phyloP scores from a whole-genome alignment of 2,888 invertebrate species.

The Philopedon plagiatum region DNA sequence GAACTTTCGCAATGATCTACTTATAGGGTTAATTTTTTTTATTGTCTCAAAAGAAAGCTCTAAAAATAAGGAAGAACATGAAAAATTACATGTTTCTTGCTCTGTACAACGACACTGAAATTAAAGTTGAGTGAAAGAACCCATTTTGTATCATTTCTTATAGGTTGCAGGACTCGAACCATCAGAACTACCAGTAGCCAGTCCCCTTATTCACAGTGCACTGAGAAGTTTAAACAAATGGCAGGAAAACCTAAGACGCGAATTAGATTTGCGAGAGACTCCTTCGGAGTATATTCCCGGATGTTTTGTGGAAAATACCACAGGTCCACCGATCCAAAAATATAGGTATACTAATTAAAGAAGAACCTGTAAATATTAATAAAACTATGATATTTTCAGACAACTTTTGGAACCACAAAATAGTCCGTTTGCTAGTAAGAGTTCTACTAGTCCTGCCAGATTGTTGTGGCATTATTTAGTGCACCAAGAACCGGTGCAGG shows the following conservation, averaged over 20 bases:
- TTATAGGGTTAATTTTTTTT: no score
- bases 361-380: neutral
- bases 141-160: neutral
- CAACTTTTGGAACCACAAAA: conserved; percentile 93
- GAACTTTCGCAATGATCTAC: no score
- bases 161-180: conserved; percentile 67
- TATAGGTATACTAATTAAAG: conserved; percentile 74
- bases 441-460: conserved; percentile 82
- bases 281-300: conserved; percentile 92
- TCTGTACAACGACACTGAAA: no score
- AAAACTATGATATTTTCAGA: conserved; percentile 65
- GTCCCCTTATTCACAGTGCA: conserved; percentile 93
- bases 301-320: conserved; percentile 85
- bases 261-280: conserved; percentile 83
- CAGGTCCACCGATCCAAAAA: conserved; percentile 88
- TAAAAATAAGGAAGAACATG: no score
- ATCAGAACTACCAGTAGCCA: conserved; percentile 90
- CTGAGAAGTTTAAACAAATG: conserved; percentile 90
- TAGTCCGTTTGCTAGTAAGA: conserved; percentile 89
- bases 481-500: conserved; percentile 91
- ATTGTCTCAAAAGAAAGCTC: no score
- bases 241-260: conserved; percentile 83
- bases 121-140: neutral
- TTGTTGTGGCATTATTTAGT: conserved; percentile 95
- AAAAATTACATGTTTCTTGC: no score